Conservation (phyloP, 2,797 vertebrate species). For the Discoglossus pictus region DNA sequence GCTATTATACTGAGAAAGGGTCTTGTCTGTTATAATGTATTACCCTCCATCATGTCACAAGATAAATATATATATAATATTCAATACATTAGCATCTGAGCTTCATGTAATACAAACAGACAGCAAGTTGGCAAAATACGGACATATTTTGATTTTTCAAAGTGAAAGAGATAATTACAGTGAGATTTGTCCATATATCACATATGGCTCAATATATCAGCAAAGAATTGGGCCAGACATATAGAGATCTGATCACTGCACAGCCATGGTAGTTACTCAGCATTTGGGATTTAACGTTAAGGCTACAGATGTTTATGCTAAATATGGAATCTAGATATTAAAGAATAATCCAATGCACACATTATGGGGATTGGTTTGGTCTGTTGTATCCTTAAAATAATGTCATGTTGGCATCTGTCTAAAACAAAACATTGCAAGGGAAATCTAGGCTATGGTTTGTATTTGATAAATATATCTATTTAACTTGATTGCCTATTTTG, state of each 20-base stretch:
- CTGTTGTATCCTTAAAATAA: background rate
- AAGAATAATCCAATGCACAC: slow-evolving; percentile 55
- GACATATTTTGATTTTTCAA: slow-evolving; percentile 1
- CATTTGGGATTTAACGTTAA: slow-evolving; percentile 58
- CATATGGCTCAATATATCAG: slow-evolving; percentile 58
- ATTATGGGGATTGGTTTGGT: slow-evolving; percentile 42
- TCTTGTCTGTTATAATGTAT: too few species aligned
- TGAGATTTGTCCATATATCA: slow-evolving; percentile 57
- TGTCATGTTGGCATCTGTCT: slow-evolving; percentile 4
- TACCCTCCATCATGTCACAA: too few species aligned
- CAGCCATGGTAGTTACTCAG: slow-evolving; percentile 55
- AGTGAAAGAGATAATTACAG: slow-evolving; percentile 45
- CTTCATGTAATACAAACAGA: background rate
- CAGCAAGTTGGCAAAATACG: background rate
- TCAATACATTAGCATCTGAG: too few species aligned
- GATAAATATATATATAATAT: too few species aligned
- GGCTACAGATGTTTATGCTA: slow-evolving; percentile 61
- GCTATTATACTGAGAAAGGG: too few species aligned
- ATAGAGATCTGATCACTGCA: slow-evolving; percentile 55
- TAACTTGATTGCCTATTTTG: too few species aligned
- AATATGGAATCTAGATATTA: slow-evolving; percentile 47
- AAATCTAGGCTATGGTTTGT: too few species aligned
- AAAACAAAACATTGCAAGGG: too few species aligned
- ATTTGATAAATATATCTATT: too few species aligned
- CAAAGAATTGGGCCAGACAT: slow-evolving; percentile 45